Evolutionary conservation across 2,888 invertebrate genomes (phyloP), one percentile per base, ranked within the genome.

Genomic region (Choreutis nemorana): DNA sequence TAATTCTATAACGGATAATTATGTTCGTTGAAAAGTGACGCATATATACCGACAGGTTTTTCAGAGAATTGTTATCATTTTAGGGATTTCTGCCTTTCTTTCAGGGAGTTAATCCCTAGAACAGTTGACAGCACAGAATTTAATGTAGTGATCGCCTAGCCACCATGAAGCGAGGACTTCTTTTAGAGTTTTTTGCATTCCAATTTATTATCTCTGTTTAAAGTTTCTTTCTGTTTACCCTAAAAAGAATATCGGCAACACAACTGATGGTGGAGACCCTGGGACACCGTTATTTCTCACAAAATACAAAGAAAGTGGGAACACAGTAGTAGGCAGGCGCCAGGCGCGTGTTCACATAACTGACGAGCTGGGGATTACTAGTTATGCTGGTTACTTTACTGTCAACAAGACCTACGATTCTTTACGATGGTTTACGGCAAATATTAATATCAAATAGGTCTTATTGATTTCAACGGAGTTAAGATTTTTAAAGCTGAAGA

Each of bases 361-460:
- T 22, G 83, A 84, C 28, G 73, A 80, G 59, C 79, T 72, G 18
- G 70, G 81, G 8, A 68, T 88, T 13, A 81, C 75, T 40, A 90
- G 90, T 48, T 90, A 87, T 50, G 81, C 90, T n/a, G 90, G 91
- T 6, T 94, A 86, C 55, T 78, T 95, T 30, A 95, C 94, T 0
- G 94, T 95, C 1, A 87, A 94, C 55, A 83, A 87, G 44, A 62
- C 78, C 1, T 87, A 79, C 48, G 83, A 89, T 42, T 91, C 93
- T 0, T 93, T 94, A 52, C 81, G 90, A 65, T 95, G 94, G 70
- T 93, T 95, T 92, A 92, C 52, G 85, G 89, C 2, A 87, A 90
- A 48, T 91, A 91, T 62, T 78, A 93, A 29, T 90, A 90, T 50
- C 89, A 91, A 55, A 64, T 89, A 30, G 92, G 92, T 1, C 65